phyloP scores from a whole-genome alignment of 2,113 vertebrate genomes.

The Symphodus melops region DNA sequence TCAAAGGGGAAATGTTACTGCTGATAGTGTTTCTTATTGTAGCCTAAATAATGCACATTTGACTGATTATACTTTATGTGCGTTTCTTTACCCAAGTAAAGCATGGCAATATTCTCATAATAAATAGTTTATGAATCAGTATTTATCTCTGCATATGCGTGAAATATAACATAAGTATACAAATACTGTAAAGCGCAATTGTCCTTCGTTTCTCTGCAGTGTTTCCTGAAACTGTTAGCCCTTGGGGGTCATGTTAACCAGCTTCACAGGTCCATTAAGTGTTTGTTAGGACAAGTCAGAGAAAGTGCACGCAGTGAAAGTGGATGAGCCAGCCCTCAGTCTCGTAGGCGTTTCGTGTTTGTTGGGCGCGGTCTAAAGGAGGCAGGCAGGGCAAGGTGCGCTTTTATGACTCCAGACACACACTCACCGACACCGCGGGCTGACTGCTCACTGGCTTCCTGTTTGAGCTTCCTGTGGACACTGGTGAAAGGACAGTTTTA shows the following conservation, averaged over 20 bases:
- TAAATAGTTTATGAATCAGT: too few species aligned
- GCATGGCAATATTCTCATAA: too few species aligned
- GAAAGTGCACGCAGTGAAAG: not conserved
- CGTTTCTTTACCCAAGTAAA: too few species aligned
- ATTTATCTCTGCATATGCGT: not conserved
- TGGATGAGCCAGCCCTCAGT: not conserved
- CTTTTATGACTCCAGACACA: conserved; percentile 1
- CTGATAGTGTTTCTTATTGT: too few species aligned
- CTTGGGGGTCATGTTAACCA: not conserved
- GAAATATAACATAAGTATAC: not conserved
- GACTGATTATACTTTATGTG: too few species aligned
- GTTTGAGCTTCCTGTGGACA: not conserved
- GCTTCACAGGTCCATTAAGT: not conserved
- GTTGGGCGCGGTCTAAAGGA: conserved; percentile 59
- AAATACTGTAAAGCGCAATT: too few species aligned
- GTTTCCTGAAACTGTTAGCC: not conserved
- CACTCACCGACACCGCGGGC: not conserved
- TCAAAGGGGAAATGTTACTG: not conserved
- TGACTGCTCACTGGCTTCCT: not conserved
- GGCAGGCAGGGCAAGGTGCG: conserved; percentile 62
- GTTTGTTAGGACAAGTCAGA: not conserved
- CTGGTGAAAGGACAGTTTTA: not conserved
- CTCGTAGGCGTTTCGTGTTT: not conserved
- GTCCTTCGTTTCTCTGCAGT: too few species aligned
- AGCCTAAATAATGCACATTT: too few species aligned